Evolutionary conservation across 1,140 invertebrate species (phyloP), one percentile per base, ranked within the genome.

Genomic region (Drosophila carrolli): DNA sequence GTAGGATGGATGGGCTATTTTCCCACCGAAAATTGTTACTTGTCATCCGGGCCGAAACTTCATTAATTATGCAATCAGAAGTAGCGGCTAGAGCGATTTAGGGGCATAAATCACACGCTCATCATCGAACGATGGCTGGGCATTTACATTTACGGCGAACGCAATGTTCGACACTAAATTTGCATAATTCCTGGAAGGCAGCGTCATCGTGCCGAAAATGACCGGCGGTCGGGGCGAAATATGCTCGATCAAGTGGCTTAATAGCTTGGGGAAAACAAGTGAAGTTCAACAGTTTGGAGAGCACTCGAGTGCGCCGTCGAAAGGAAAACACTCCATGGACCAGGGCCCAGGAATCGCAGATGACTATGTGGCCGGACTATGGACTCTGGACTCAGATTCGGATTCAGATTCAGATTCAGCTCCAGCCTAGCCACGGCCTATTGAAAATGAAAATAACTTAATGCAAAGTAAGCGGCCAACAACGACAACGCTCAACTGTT

Each of bases 371-470:
- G 23, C 23, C 48, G 46, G 46, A 23, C 23, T 23, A 23, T 23
- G 23, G 23, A 23, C 23, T 23, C 23, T 23, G 23, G 23, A 23
- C 23, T 23, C 23, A 3, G 23, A 23, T 23, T 32, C 14, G 70
- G 48, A 61, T 14, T 19, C 27, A 14, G 27, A 8, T 11, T 38
- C 40, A 35, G 16, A 35, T 23, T 23, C 23, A 23, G 5, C 29
- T 63, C 29, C 47, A 51, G 65, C 72, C 68, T 81, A 81, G 82
- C 63, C 79, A 88, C 73, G 84, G 83, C 83, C 83, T 88, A 88
- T 88, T 88, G 83, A 88, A 88, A 88, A 88, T 83, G 84, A 88
- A 88, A 88, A 88, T 88, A 88, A 88, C 84, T 88, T 88, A 88
- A 88, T 88, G 84, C 84, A 89, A 88, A 89, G 81, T 81, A 85